Evolutionary conservation across 2,113 vertebrate species (phyloP).

Genomic region (Ammodramus savannarum): DNA sequence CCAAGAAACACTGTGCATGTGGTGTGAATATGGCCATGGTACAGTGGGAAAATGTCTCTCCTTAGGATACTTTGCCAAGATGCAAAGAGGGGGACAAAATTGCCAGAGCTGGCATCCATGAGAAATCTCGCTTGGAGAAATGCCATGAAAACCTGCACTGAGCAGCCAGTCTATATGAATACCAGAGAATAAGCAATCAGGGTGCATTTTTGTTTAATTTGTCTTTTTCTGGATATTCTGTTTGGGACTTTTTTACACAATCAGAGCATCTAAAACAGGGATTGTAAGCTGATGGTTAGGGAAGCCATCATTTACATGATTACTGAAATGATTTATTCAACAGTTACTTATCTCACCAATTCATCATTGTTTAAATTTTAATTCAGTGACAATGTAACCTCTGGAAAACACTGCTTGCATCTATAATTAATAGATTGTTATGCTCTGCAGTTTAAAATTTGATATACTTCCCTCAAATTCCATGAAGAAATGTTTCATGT

Average conservation of each 20-base stretch:
- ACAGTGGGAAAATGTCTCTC: not conserved
- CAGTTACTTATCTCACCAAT: not conserved
- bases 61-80: not conserved
- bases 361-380: constrained; percentile 41
- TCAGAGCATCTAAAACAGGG: not conserved
- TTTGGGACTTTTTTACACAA: not conserved
- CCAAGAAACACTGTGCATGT: not conserved
- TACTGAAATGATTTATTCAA: constrained; percentile 27
- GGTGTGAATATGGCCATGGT: not conserved
- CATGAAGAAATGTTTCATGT: not conserved
- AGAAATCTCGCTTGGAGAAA: not conserved
- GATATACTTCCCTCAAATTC: not conserved
- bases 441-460: not conserved
- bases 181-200: not conserved
- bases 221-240: not conserved
- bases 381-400: constrained; percentile 29
- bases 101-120: not conserved
- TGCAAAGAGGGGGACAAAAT: not conserved
- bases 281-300: not conserved
- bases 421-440: constrained; percentile 18
- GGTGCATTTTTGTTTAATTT: not conserved
- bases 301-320: not conserved
- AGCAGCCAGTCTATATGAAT: not conserved
- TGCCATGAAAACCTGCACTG: not conserved
- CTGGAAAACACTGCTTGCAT: not conserved